These are phyloP conservation scores for Sebastes cheni DNA, from an alignment of 2,797 vertebrate species.

Conservation along the genomic window DNA sequence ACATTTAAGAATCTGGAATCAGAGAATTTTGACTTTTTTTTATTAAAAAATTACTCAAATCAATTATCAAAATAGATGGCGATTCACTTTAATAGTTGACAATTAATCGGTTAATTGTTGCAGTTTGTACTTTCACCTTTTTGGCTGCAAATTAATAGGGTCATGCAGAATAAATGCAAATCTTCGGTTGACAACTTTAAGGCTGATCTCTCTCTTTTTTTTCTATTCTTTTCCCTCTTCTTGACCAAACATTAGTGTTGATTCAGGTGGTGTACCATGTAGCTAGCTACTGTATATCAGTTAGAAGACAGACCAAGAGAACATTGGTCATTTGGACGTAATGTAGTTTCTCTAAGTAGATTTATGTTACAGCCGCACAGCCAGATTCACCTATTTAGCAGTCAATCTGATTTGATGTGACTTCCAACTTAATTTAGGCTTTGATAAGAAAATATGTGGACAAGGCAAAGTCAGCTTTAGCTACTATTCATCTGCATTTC, in stretches of 20 bases:
- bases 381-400: slow-evolving; percentile 30
- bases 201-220: not conserved
- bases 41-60: too few species aligned
- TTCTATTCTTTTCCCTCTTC: not conserved
- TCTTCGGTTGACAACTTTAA: not conserved
- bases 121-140: not conserved
- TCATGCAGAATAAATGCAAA: not conserved
- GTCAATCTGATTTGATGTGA: slow-evolving; percentile 43
- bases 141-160: not conserved
- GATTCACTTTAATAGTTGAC: too few species aligned
- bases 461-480: slow-evolving; percentile 31
- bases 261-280: not conserved
- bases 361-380: slow-evolving; percentile 20
- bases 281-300: not conserved
- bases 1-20: too few species aligned
- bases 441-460: slow-evolving; percentile 34
- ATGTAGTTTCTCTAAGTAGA: slow-evolving; percentile 39
- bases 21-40: too few species aligned
- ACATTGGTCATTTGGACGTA: slow-evolving; percentile 23
- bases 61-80: too few species aligned
- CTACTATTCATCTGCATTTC: slow-evolving; percentile 18
- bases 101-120: too few species aligned
- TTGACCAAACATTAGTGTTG: not conserved
- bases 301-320: slow-evolving; percentile 1
- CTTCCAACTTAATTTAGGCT: slow-evolving; percentile 26